A percentile compares a stretch with the other conserved stretches of the same genome.
Conservation (phyloP, 2,113 vertebrate genomes). For the Oenanthe melanoleuca region DNA sequence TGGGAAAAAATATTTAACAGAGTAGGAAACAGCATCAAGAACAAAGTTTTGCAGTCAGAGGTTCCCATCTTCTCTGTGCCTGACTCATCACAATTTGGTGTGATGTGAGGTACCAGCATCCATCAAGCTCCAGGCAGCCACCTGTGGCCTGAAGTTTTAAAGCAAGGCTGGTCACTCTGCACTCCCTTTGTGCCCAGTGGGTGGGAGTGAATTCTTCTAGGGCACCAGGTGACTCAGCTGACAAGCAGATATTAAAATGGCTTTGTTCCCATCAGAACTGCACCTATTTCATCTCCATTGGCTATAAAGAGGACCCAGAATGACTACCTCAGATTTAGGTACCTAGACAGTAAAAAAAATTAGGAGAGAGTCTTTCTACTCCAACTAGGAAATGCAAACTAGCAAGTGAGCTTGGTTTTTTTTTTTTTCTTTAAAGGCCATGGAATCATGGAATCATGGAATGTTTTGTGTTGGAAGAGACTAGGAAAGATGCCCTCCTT, state of each 20-base stretch:
- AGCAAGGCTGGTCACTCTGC: not conserved
- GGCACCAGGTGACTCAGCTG: not conserved
- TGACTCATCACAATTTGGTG: not conserved
- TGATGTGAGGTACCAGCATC: not conserved
- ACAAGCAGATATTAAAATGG: not conserved
- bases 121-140: not conserved
- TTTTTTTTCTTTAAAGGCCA: not conserved
- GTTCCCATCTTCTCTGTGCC: not conserved
- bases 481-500: not conserved
- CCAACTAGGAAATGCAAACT: not conserved
- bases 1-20: not conserved
- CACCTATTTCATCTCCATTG: not conserved
- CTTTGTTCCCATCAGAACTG: not conserved
- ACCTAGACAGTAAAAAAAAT: not conserved
- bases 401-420: rapidly evolving
- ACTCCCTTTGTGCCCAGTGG: not conserved
- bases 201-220: not conserved
- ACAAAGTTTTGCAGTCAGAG: not conserved
- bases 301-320: not conserved
- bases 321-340: not conserved
- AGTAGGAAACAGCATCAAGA: not conserved
- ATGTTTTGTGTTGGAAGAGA: not conserved
- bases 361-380: not conserved
- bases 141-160: not conserved
- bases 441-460: not conserved